Evolutionary conservation across 2,797 vertebrate species (phyloP), one percentile per base, ranked within the genome.

Genomic region (Clarias laeviceps): DNA sequence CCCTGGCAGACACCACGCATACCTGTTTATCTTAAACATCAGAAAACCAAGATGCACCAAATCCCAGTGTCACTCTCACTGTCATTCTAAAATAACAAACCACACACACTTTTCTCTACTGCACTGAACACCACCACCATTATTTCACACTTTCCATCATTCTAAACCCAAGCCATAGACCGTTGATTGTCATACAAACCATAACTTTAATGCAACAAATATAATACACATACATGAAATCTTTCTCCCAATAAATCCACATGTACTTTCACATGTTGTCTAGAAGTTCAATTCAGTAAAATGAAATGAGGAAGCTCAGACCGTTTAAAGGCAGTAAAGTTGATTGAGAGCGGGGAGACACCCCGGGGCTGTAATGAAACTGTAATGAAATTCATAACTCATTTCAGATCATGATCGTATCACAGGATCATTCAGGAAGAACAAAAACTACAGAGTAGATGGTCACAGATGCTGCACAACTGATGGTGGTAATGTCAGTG

Each of bases 211-310:
- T 74, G 84, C 87, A 84, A 68, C 83, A 90, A 37, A 84, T 37
- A 62, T 68, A 86, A 87, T 86, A 88, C 69, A 78, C 72, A 85
- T 45, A 64, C 64, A 82, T 22, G 45, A 59, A 57, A 80, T 83
- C 88, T 90, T 89, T 92, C 80, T 91, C 90, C 56, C 15, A 82
- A 80, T 69, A 70, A 87, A 87, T 89, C 80, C 59, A 62, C 22
- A 15, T 40, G 59, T 64, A 18, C 77, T 27, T 27, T 45, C 37
- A 27, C 22, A 17, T 40, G 6, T 12, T 45, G 59, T 64, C 59
- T 4, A 45, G 14, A 45, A 45, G 40, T 45, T 8, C 15, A 45
- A n/a, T 45, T 64, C 59, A 64, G 20, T 1, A 4, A 65, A 64
- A 65, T 27, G 24, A 79, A 45, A 18, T 7, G 29, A n/a, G 17